Conservation (phyloP, 2,797 vertebrate species). For the Sebastolobus alascanus region DNA sequence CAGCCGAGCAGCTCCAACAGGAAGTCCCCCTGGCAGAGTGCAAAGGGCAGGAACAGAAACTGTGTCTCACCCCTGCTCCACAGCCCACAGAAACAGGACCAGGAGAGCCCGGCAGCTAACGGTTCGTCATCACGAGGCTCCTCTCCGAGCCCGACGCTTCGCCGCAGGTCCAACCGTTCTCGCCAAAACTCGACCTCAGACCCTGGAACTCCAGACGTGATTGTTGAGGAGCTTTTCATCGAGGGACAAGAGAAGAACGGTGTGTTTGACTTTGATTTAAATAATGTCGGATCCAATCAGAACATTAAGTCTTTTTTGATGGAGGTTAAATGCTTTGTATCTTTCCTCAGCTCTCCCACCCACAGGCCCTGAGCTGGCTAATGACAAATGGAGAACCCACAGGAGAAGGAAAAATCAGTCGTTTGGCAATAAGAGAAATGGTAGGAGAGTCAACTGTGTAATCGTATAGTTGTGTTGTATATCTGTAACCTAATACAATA, state of each 20-base stretch:
- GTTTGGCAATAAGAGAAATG: slow-evolving; percentile 24
- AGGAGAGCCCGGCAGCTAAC: neutral
- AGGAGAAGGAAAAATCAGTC: slow-evolving; percentile 10
- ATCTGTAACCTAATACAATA: neutral
- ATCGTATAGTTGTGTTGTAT: neutral
- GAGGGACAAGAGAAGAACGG: slow-evolving; percentile 30
- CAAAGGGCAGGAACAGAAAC: neutral
- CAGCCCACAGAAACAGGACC: neutral
- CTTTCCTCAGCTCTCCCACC: slow-evolving; percentile 41
- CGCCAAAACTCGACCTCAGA: neutral
- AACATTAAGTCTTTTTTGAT: neutral
- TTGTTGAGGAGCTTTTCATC: slow-evolving; percentile 60
- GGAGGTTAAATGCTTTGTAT: neutral
- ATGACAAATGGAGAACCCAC: slow-evolving; percentile 26
- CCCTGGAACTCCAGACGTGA: slow-evolving; percentile 34
- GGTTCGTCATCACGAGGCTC: neutral
- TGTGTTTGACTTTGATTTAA: slow-evolving; percentile 34
- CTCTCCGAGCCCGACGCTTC: slow-evolving; percentile 1
- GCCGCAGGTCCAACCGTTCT: neutral
- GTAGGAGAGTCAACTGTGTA: slow-evolving; percentile 37
- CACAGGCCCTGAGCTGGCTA: slow-evolving; percentile 62
- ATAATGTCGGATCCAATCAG: neutral
- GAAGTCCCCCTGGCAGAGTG: neutral
- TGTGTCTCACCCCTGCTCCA: neutral
- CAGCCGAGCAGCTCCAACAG: neutral